These are phyloP conservation scores for Abramis brama DNA, from an alignment of 2,113 vertebrate species.

Conservation along the genomic window DNA sequence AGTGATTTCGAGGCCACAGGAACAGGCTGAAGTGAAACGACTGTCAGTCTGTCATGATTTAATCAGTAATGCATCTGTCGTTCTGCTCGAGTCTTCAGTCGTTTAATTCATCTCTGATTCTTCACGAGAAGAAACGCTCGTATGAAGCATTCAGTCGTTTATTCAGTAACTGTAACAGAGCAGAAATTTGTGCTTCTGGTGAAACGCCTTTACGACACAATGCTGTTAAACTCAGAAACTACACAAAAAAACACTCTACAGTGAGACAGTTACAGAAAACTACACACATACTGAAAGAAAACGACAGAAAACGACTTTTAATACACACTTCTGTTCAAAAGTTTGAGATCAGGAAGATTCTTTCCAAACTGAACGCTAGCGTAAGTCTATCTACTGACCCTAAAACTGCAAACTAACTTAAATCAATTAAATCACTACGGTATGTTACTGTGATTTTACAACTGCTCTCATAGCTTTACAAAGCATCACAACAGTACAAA, in stretches of 20 bases:
- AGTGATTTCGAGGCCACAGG: not conserved
- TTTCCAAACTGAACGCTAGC: no score
- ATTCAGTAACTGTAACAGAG: not conserved
- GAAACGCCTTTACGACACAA: not conserved
- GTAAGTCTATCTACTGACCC: no score
- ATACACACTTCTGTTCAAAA: not conserved
- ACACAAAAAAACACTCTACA: no score
- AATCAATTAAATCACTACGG: not conserved
- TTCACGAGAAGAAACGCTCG: not conserved
- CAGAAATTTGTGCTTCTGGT: not conserved
- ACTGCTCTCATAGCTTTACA: not conserved
- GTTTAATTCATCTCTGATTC: not conserved
- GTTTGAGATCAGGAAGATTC: not conserved
- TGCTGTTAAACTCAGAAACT: not conserved
- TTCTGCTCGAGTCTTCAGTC: not conserved
- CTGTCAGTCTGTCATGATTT: slow-evolving; percentile 6
- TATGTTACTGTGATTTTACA: not conserved
- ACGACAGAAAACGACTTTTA: no score
- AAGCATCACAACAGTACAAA: not conserved
- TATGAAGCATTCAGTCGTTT: not conserved
- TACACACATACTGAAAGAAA: no score
- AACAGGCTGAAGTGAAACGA: slow-evolving; percentile 4
- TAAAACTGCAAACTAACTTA: no score
- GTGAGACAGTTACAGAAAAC: no score
- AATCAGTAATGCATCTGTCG: slow-evolving; percentile 1